Evolutionary conservation across 2,797 vertebrate genomes (phyloP), one percentile per base, ranked within the genome.

Genomic region (Cyclura pinguis): DNA sequence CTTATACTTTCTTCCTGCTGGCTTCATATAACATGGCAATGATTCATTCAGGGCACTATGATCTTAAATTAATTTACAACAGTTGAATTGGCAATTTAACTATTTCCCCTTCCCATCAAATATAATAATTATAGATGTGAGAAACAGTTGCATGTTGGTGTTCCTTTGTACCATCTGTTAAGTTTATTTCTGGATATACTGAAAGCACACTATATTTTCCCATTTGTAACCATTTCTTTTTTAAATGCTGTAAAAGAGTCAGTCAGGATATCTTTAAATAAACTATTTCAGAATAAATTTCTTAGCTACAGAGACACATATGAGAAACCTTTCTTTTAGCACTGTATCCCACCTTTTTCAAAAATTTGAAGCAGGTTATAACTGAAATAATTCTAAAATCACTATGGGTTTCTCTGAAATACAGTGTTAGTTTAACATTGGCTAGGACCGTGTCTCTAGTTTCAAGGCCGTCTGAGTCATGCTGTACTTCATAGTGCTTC

Each of bases 101-200:
- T 74, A 73, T 24, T 52, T 92, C 94, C 52, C 1, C 0, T 29
- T 2, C 90, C 90, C 67, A 91, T 95, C 91, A 16, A 42, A 47
- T 92, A 94, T 92, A 96, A 78, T 78, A 22, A 91, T 87, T 92
- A 94, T 87, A 91, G 93, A 88, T 91, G 93, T 91, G 86, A 95
- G 88, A 94, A 96, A 96, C 29, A 67, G 55, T 90, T 93, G 93
- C 93, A 94, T 90, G 32, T 74, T 90, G 90, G 78, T 90, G 89
- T 87, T 94, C 93, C 85, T 80, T 92, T 88, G 88, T 87, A 77
- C 94, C 91, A 95, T 96, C 95, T 96, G 95, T 84, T 94, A 95
- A 92, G 89, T 95, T 93, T 96, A 93, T 87, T 96, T 95, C 94
- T 84, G 82, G 89, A 76, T 94, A 73, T 69, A 90, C 95, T 84